These are phyloP conservation scores for Cantharis nigra DNA, from an alignment of 2,888 invertebrate species.

Conservation along the genomic window DNA sequence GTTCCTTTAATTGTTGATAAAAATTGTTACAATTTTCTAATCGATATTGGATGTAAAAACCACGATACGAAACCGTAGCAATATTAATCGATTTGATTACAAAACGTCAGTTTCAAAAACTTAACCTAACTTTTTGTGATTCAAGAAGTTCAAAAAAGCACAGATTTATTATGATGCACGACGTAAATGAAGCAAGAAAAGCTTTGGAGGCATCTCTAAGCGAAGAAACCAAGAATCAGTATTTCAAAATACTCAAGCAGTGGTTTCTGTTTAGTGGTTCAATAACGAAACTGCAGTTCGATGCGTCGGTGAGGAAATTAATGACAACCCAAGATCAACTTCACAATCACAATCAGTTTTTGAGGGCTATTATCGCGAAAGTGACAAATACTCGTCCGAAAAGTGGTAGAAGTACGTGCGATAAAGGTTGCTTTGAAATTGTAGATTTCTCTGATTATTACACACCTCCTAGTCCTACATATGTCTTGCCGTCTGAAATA, in stretches of 20 bases:
- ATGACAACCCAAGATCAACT: conserved; percentile 72
- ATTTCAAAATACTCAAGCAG: conserved; percentile 73
- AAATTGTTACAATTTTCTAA: not conserved
- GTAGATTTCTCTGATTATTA: conserved; percentile 64
- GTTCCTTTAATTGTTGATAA: not conserved
- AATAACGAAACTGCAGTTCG: conserved; percentile 83
- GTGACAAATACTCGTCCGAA: conserved; percentile 32
- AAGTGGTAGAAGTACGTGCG: conserved; percentile 58
- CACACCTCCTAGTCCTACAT: conserved; percentile 60
- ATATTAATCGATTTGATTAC: not conserved
- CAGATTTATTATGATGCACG: conserved; percentile 34
- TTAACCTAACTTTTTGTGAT: not conserved
- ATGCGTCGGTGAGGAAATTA: conserved; percentile 75
- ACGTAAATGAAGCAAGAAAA: conserved; percentile 64
- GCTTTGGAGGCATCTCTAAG: conserved; percentile 67
- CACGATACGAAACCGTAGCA: not conserved
- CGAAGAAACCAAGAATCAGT: conserved; percentile 69
- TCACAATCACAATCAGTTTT: conserved; percentile 82
- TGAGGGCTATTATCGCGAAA: conserved; percentile 67
- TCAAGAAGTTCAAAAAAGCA: no score
- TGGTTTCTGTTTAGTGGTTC: conserved; percentile 71
- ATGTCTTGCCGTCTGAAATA: conserved; percentile 45
- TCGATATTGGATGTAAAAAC: not conserved
- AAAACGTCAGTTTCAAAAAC: not conserved
- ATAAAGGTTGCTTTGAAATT: conserved; percentile 65